These are phyloP conservation scores for Caenorhabditis panamensis DNA, from an alignment of 2,888 invertebrate species.

Conservation along the genomic window DNA sequence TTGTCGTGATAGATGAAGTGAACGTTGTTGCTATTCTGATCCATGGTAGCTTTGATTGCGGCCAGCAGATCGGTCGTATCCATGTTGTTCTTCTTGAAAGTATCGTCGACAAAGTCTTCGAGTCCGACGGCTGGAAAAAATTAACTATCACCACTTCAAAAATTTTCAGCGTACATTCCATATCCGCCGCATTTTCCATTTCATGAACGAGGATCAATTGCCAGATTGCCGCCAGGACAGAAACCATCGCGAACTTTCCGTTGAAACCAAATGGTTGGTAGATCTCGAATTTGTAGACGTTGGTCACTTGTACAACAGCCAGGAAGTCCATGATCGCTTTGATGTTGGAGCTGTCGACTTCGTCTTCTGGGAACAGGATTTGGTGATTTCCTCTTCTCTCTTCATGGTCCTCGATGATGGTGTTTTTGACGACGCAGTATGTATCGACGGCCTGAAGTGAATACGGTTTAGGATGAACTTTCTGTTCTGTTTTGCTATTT, in stretches of 20 bases:
- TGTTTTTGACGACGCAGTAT: background rate
- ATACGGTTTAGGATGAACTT: no score
- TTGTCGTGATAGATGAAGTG: no score
- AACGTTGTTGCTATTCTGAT: no score
- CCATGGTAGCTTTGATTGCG: no score
- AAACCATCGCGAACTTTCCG: background rate
- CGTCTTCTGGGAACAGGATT: background rate
- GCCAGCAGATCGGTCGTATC: no score
- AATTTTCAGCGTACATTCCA: background rate
- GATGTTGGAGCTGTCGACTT: background rate
- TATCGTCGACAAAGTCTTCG: no score
- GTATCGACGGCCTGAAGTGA: background rate
- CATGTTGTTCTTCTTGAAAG: no score
- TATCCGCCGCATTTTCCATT: background rate
- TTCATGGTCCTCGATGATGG: background rate
- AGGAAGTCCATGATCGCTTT: background rate
- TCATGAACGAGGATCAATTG: background rate
- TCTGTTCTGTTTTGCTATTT: no score
- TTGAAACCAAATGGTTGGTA: background rate
- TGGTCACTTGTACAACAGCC: background rate
- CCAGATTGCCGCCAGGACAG: background rate
- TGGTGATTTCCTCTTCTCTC: background rate
- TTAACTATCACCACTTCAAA: no score
- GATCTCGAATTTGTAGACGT: background rate
- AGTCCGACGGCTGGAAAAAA: no score